Percentiles rank a stretch among this genome's conserved stretches.
phyloP scores from a whole-genome alignment of 1,140 invertebrate species.

The Streblospio benedicti region DNA sequence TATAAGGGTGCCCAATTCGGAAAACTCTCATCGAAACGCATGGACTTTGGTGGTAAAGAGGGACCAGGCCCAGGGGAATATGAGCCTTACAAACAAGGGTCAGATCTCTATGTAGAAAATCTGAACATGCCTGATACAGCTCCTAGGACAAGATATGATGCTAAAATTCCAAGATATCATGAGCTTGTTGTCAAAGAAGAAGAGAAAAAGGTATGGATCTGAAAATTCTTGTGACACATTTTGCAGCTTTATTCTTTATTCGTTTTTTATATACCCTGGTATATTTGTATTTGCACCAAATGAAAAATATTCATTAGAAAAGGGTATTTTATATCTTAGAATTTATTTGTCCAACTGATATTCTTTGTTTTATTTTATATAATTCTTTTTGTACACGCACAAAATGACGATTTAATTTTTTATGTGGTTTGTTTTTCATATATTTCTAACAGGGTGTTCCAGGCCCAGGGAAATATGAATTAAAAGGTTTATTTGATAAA shows the following conservation, averaged over 20 bases:
- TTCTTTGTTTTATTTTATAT: too few relatives aligned
- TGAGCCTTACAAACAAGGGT: constrained; percentile 36
- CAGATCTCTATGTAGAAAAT: too few relatives aligned
- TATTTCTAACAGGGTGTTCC: constrained; percentile 33
- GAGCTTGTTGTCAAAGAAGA: constrained; percentile 37
- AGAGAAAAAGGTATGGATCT: constrained; percentile 41
- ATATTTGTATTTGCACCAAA: too few relatives aligned
- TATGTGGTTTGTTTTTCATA: neutral
- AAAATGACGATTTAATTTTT: too few relatives aligned
- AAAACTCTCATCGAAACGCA: constrained; percentile 33
- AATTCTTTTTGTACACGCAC: too few relatives aligned
- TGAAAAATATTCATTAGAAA: too few relatives aligned
- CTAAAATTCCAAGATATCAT: constrained; percentile 42
- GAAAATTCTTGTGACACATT: too few relatives aligned
- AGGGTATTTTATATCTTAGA: too few relatives aligned
- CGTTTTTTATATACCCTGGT: too few relatives aligned
- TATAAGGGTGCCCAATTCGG: constrained; percentile 45
- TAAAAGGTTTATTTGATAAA: constrained; percentile 38
- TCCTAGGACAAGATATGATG: constrained; percentile 32
- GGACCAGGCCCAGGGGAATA: constrained; percentile 46
- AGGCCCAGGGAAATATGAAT: constrained; percentile 44
- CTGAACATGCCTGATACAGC: constrained; percentile 28
- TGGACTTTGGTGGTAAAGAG: constrained; percentile 30
- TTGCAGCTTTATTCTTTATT: too few relatives aligned
- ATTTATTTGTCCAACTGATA: too few relatives aligned